Evolutionary conservation across 2,113 vertebrate species (phyloP).

Genomic region (Syngnathus typhle): DNA sequence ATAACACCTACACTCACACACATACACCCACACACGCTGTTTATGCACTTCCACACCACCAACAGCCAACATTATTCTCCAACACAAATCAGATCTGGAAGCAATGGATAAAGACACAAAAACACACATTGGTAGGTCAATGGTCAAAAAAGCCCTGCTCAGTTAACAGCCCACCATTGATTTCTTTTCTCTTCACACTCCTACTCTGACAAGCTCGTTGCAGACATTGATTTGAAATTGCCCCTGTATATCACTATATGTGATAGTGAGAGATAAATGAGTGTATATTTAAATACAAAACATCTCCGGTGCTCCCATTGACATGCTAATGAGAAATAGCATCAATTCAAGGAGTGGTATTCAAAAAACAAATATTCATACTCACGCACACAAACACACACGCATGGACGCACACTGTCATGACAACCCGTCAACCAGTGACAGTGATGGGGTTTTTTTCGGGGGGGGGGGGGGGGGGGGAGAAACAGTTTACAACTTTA

Average conservation of each 20-base stretch:
- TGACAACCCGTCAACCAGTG: too few species aligned
- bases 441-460: too few species aligned
- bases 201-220: constrained; percentile 36
- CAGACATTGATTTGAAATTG: constrained; percentile 47
- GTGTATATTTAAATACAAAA: not conserved
- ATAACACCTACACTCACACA: constrained; percentile 14
- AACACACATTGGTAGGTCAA: constrained; percentile 35
- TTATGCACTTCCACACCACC: constrained; percentile 11
- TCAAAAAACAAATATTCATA: too few species aligned
- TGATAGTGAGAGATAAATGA: constrained; percentile 41
- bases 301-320: too few species aligned
- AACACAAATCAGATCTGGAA: constrained; percentile 29
- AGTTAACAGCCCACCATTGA: constrained; percentile 62
- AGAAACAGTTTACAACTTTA: too few species aligned
- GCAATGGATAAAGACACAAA: constrained; percentile 13
- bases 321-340: too few species aligned
- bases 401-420: too few species aligned
- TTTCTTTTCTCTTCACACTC: constrained; percentile 60
- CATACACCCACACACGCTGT: constrained; percentile 17
- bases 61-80: constrained; percentile 42
- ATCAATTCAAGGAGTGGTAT: too few species aligned
- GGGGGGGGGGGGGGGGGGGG: too few species aligned
- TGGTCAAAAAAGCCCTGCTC: constrained; percentile 42
- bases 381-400: too few species aligned
- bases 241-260: constrained; percentile 34